Percentiles rank a stretch among this genome's conserved stretches.
These are phyloP conservation scores for Eilema caniola DNA, from an alignment of 2,888 invertebrate genomes.

Conservation along the genomic window DNA sequence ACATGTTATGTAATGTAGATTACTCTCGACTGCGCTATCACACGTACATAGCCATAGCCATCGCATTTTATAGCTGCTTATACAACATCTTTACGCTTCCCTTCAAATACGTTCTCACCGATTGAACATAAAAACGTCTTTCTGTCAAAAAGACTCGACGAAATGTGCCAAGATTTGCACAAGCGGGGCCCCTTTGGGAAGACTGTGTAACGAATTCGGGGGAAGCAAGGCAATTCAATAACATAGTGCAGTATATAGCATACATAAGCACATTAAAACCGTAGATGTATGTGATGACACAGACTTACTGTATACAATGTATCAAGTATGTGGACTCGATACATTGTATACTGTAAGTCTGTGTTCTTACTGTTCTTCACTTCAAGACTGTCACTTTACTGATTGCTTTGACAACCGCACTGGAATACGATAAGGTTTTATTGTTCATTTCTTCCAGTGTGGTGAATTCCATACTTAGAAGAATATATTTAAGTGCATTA, in stretches of 20 bases:
- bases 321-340: no score
- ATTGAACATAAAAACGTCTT: conserved; percentile 70
- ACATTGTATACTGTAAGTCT: conserved; percentile 29
- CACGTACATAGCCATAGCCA: conserved; percentile 29
- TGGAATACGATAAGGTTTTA: conserved; percentile 13
- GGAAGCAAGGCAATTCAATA: conserved; percentile 61
- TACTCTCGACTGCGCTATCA: conserved; percentile 34
- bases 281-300: conserved; percentile 40
- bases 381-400: conserved; percentile 44
- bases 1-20: conserved; percentile 39
- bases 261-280: conserved; percentile 53
- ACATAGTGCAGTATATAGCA: conserved; percentile 49
- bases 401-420: conserved; percentile 30
- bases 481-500: not conserved
- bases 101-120: conserved; percentile 63
- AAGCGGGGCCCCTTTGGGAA: conserved; percentile 63
- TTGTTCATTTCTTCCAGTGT: conserved; percentile 24
- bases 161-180: conserved; percentile 69
- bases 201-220: conserved; percentile 56
- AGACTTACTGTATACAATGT: conserved; percentile 42
- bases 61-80: conserved; percentile 54
- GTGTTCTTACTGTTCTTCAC: conserved; percentile 33
- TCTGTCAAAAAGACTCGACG: conserved; percentile 62
- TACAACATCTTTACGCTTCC: conserved; percentile 58
- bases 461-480: not conserved